Evolutionary conservation across 2,797 vertebrate genomes (phyloP).

Genomic region (Poeciliopsis presidionis): DNA sequence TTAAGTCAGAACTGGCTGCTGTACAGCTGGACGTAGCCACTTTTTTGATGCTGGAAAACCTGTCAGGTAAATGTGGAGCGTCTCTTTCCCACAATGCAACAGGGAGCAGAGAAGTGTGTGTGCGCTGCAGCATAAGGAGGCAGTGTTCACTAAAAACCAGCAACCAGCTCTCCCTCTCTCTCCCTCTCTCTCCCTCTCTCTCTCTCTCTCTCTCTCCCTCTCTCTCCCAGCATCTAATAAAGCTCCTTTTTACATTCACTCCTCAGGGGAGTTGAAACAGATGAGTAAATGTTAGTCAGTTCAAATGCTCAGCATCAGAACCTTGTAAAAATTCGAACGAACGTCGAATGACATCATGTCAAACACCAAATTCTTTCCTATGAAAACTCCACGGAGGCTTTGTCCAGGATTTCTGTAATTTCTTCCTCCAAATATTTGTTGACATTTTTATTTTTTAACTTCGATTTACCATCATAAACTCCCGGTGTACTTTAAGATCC

Average conservation of each 20-base stretch:
- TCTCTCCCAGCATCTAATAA: background rate
- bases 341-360: background rate
- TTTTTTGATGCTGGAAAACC: background rate
- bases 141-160: constrained; percentile 1
- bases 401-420: background rate
- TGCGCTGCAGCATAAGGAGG: background rate
- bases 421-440: background rate
- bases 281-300: background rate
- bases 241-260: background rate
- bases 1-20: background rate
- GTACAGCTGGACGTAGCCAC: background rate
- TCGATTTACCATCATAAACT: too few relatives aligned
- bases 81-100: background rate
- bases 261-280: background rate
- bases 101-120: background rate
- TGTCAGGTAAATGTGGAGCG: background rate
- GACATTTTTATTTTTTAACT: too few relatives aligned
- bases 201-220: background rate
- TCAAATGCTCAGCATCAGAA: background rate
- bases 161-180: background rate
- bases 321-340: background rate
- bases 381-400: background rate
- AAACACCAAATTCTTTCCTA: background rate
- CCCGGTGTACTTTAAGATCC: background rate
- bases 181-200: background rate